Evolutionary conservation across 2,113 vertebrate genomes (phyloP), one percentile per base, ranked within the genome.

Genomic region (Burhinus oedicnemus): DNA sequence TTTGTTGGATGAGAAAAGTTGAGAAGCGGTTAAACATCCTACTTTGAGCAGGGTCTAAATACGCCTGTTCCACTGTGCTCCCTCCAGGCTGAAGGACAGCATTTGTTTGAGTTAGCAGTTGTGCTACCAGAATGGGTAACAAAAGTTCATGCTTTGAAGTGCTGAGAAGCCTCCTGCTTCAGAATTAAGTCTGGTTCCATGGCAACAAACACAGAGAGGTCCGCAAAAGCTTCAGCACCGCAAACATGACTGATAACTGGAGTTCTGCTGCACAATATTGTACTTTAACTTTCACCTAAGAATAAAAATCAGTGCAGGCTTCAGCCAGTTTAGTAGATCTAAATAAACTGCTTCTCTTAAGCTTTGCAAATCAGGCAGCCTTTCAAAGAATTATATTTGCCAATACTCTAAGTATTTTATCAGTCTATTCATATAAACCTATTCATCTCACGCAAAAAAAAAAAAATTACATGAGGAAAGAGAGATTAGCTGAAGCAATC

Each of bases 111-210:
- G 66, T 60, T n/a, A 58, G 30, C 87, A 93, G 51, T 38, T 86
- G 84, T 58, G 66, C 45, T 82, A 91, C 32, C 77, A 95, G 58
- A 62, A 91, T 0, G 22, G 60, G 49, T 58, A 95, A 95, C 58
- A 88, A 77, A 87, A 96, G 95, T 91, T 90, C 88, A 93, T 10
- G 44, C 74, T 95, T 51, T 90, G 81, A 95, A 96, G 91, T 36
- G 34, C 81, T 25, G 54, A 95, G 74, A 93, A 94, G 32, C 82
- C 84, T 93, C 51, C 26, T 55, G 84, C 61, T 95, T 87, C 87
- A 89, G 81, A 94, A 93, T 85, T 65, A 79, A 77, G 94, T 83
- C 93, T 95, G 91, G 70, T 83, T 91, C 94, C 93, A 95, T 95
- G 78, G 95, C 91, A 97, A 96, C 96, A 89, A 69, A 91, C 32